These are phyloP conservation scores for Myrmecobius fasciatus DNA, from an alignment of 2,113 vertebrate species.

Conservation along the genomic window DNA sequence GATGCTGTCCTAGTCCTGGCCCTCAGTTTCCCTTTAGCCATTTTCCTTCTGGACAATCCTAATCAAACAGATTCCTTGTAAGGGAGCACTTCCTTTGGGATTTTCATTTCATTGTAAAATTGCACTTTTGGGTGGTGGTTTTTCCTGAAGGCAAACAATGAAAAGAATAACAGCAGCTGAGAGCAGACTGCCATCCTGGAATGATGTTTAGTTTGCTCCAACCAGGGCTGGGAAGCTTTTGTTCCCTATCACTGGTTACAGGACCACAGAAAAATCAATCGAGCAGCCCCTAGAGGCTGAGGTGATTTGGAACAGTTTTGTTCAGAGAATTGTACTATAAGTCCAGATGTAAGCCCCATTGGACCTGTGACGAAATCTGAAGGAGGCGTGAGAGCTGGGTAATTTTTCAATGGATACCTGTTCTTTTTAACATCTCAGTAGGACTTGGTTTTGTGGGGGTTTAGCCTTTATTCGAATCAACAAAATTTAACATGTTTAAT, in stretches of 20 bases:
- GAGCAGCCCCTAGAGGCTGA: neutral
- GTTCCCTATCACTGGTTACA: neutral
- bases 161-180: neutral
- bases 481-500: neutral
- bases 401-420: neutral
- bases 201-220: neutral
- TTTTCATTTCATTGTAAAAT: neutral
- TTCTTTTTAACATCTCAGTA: neutral
- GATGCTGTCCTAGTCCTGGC: neutral
- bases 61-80: neutral
- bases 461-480: neutral
- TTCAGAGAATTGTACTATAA: neutral
- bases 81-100: conserved; percentile 12
- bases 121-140: neutral
- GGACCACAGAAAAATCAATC: neutral
- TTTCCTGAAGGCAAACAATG: conserved; percentile 9
- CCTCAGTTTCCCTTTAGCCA: neutral
- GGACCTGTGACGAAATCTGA: neutral
- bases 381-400: neutral
- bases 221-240: neutral
- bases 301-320: neutral
- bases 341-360: neutral
- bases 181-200: neutral
- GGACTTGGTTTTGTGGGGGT: neutral
- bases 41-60: neutral